Conservation (phyloP, 2,888 invertebrate genomes). For the Dugesia japonica region DNA sequence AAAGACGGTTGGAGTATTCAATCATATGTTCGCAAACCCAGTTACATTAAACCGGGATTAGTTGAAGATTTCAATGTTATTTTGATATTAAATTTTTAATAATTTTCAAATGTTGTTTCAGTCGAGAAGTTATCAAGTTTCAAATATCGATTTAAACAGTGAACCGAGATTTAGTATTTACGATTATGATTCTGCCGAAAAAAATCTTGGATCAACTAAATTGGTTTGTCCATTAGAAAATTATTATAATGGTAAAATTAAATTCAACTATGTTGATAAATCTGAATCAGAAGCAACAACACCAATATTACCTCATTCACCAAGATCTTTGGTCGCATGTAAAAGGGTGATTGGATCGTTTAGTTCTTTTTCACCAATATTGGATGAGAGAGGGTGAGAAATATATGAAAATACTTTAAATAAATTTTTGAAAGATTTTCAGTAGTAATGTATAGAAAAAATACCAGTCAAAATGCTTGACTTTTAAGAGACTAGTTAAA, state of each 20-base stretch:
- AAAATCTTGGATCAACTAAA: background rate
- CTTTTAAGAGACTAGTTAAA: too few relatives aligned
- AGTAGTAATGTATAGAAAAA: too few relatives aligned
- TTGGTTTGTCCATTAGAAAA: background rate
- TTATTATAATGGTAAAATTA: background rate
- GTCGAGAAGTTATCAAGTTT: constrained; percentile 8
- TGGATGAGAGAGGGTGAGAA: background rate
- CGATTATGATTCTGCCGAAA: background rate
- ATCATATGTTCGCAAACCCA: background rate
- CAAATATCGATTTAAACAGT: background rate
- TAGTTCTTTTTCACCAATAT: background rate
- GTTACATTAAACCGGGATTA: background rate
- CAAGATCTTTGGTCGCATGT: background rate
- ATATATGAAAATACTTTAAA: background rate
- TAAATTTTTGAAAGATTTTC: background rate
- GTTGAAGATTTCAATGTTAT: background rate
- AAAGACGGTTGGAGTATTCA: constrained; percentile 4
- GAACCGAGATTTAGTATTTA: background rate
- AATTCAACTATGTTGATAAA: background rate
- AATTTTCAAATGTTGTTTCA: background rate
- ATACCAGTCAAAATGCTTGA: too few relatives aligned
- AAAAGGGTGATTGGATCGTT: background rate
- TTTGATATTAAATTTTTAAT: background rate
- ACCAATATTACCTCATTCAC: background rate
- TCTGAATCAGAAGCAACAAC: background rate